A percentile compares a stretch with the other conserved stretches of the same genome.
These are phyloP conservation scores for Phainopepla nitens DNA, from an alignment of 2,113 vertebrate species.

Conservation along the genomic window DNA sequence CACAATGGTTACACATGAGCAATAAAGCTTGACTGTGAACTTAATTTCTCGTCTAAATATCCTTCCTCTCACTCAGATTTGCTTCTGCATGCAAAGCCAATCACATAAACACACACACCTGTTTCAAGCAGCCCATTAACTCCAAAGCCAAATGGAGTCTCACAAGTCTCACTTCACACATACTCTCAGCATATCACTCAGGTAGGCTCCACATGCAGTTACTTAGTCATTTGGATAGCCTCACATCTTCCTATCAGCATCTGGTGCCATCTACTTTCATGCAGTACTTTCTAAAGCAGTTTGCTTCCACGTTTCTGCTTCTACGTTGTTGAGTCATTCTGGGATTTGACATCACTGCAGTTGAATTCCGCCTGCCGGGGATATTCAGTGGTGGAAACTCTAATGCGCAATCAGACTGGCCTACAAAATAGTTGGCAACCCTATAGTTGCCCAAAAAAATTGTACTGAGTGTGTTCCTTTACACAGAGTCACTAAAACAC, in stretches of 20 bases:
- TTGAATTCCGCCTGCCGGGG: background rate
- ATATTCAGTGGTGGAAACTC: background rate
- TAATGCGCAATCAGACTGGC: background rate
- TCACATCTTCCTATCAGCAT: background rate
- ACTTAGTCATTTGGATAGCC: background rate
- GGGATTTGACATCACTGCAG: background rate
- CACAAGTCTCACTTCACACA: background rate
- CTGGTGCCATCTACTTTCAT: background rate
- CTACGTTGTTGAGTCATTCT: background rate
- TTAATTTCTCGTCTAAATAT: background rate
- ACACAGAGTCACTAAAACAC: background rate
- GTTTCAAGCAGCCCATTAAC: background rate
- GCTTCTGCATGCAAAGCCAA: background rate
- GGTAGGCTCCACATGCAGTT: background rate
- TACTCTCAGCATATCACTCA: background rate
- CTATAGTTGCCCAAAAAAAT: background rate
- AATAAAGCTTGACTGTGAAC: background rate
- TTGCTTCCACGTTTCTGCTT: background rate
- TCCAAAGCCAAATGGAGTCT: background rate
- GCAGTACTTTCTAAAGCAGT: background rate
- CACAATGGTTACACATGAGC: background rate
- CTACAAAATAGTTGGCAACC: background rate
- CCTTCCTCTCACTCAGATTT: background rate
- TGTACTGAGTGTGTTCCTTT: background rate
- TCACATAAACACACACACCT: background rate